Evolutionary conservation across 1,140 invertebrate species (phyloP).

Genomic region (Globodera rostochiensis): DNA sequence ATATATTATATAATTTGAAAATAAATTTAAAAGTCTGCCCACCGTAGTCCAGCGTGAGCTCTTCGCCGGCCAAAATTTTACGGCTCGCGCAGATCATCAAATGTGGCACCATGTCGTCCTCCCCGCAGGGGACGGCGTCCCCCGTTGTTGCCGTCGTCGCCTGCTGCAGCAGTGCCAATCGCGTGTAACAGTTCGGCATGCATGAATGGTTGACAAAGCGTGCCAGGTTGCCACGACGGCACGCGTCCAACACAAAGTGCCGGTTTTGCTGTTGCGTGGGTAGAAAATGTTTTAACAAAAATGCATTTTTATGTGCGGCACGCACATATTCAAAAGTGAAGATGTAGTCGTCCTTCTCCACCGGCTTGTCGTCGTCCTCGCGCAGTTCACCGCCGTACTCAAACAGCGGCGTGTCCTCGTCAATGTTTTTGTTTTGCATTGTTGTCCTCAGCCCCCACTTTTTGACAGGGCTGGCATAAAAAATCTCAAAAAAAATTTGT

Average conservation of each 20-base stretch:
- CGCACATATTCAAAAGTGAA: not conserved
- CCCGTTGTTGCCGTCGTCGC: not conserved
- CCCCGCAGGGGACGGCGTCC: not conserved
- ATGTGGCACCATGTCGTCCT: not conserved
- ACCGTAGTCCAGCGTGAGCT: not conserved
- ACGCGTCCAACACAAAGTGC: not conserved
- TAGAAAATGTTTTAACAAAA: not conserved
- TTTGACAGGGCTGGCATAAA: not conserved
- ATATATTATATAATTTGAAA: too few relatives aligned
- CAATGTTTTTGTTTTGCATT: not conserved
- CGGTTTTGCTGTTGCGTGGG: not conserved
- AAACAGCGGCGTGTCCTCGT: not conserved
- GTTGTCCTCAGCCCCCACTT: not conserved
- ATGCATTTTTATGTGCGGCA: too few relatives aligned
- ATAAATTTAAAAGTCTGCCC: too few relatives aligned
- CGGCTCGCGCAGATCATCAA: not conserved
- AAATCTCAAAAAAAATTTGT: not conserved
- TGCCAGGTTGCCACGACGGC: not conserved
- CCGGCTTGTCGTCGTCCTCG: not conserved
- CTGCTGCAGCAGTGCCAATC: not conserved
- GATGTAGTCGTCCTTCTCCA: not conserved
- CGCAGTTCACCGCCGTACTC: not conserved
- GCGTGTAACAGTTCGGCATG: not conserved
- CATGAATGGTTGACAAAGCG: not conserved
- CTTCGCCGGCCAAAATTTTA: not conserved